These are phyloP conservation scores for Sarcophaga rosellei DNA, from an alignment of 2,888 invertebrate species.

Conservation along the genomic window DNA sequence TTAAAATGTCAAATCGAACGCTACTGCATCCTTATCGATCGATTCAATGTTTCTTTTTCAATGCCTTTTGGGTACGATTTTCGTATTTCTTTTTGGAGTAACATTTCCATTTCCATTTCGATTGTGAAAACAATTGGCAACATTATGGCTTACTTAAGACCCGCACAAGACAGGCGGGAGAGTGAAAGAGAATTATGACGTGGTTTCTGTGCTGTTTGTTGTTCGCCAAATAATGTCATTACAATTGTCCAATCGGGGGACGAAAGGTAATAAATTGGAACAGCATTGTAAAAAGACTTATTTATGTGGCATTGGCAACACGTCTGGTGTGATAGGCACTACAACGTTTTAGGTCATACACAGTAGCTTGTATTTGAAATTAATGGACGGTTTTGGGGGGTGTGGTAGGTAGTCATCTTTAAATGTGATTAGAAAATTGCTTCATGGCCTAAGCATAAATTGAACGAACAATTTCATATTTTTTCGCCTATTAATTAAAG, in stretches of 20 bases:
- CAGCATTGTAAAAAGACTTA: too few species aligned
- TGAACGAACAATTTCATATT: too few species aligned
- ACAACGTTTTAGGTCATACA: too few species aligned
- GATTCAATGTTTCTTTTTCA: constrained; percentile 1
- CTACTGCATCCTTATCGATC: constrained; percentile 69
- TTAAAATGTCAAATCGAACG: constrained; percentile 66
- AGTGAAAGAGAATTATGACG: constrained; percentile 66
- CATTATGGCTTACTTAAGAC: constrained; percentile 3
- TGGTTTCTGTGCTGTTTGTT: not conserved
- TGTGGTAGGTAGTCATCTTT: too few species aligned
- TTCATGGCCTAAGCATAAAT: too few species aligned
- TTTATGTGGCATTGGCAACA: too few species aligned
- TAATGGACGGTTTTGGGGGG: too few species aligned
- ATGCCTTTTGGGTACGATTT: not conserved
- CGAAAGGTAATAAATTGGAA: too few species aligned
- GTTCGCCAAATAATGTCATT: constrained; percentile 63
- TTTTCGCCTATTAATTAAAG: too few species aligned
- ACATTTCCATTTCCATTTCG: constrained; percentile 37
- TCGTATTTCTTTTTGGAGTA: not conserved
- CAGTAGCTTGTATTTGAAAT: too few species aligned
- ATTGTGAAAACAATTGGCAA: constrained; percentile 11
- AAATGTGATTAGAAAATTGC: too few species aligned
- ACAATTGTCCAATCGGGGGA: not conserved
- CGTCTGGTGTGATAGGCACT: too few species aligned
- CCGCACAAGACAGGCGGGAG: constrained; percentile 30